Evolutionary conservation across 1,140 invertebrate species (phyloP).

Genomic region (Aphelinus certus): DNA sequence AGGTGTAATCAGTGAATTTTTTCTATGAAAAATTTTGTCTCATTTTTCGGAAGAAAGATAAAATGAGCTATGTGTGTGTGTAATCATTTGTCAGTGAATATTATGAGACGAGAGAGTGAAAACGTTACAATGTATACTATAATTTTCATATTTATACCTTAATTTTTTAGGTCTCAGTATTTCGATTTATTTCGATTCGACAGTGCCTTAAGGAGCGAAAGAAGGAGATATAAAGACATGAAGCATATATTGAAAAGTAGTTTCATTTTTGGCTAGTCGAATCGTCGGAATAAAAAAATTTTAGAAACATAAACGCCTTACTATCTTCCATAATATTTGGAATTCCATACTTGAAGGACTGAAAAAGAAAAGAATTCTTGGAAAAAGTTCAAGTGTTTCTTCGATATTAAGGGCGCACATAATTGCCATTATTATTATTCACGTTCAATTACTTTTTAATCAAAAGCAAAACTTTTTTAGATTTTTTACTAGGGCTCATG

Average conservation of each 20-base stretch:
- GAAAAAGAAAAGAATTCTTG: background rate
- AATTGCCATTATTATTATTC: conserved; percentile 30
- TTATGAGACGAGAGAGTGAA: conserved; percentile 16
- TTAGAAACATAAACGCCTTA: conserved; percentile 4
- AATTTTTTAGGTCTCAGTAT: background rate
- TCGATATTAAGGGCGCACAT: conserved; percentile 14
- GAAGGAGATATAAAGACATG: background rate
- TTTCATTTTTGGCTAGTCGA: conserved; percentile 14
- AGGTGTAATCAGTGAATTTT: conserved; percentile 27
- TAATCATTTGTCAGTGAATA: background rate
- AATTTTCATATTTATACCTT: conserved; percentile 10
- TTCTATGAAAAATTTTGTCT: conserved; percentile 30
- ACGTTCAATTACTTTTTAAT: background rate
- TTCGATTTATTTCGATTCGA: conserved; percentile 15
- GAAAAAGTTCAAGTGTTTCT: background rate
- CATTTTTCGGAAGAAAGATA: conserved; percentile 8
- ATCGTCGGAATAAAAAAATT: conserved; percentile 5
- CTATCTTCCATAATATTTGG: conserved; percentile 18
- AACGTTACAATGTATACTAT: conserved; percentile 27
- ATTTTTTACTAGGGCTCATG: background rate
- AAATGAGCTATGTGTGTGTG: conserved; percentile 3
- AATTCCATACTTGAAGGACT: conserved; percentile 11
- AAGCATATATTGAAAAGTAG: conserved; percentile 14
- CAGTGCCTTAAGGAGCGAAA: conserved; percentile 17
- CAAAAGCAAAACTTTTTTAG: background rate